A percentile compares a stretch with the other conserved stretches of the same genome.
These are phyloP conservation scores for Galleria mellonella DNA, from an alignment of 1,140 invertebrate genomes.

Conservation along the genomic window DNA sequence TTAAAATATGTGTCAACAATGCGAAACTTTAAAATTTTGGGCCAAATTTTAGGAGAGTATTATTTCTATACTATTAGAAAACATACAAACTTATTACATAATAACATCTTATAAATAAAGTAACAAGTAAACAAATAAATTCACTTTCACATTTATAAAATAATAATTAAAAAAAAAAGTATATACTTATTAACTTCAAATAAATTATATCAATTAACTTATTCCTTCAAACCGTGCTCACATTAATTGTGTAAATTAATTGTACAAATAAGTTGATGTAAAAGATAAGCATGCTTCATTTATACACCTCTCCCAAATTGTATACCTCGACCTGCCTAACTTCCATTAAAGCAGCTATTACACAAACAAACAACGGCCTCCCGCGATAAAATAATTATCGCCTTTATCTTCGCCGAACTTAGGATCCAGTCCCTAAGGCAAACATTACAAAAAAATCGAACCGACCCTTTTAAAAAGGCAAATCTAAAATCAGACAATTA, in stretches of 20 bases:
- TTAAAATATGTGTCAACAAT: too few species aligned
- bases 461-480: constrained; percentile 36
- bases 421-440: constrained; percentile 39
- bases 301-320: constrained; percentile 54
- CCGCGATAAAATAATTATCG: constrained; percentile 71
- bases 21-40: too few species aligned
- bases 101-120: too few species aligned
- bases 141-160: too few species aligned
- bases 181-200: too few species aligned
- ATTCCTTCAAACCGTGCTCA: too few species aligned
- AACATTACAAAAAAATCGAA: constrained; percentile 61
- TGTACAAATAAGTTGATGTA: constrained; percentile 17
- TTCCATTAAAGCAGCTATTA: constrained; percentile 71
- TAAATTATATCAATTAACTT: too few species aligned
- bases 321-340: constrained; percentile 49
- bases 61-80: too few species aligned
- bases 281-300: constrained; percentile 50
- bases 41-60: too few species aligned
- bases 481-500: constrained; percentile 56
- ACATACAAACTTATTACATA: too few species aligned
- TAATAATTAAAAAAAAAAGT: too few species aligned
- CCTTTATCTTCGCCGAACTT: constrained; percentile 60
- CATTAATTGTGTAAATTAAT: background rate
- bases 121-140: too few species aligned
- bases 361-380: constrained; percentile 70